phyloP scores from a whole-genome alignment of 2,888 invertebrate genomes.

The Cantharis rustica region DNA sequence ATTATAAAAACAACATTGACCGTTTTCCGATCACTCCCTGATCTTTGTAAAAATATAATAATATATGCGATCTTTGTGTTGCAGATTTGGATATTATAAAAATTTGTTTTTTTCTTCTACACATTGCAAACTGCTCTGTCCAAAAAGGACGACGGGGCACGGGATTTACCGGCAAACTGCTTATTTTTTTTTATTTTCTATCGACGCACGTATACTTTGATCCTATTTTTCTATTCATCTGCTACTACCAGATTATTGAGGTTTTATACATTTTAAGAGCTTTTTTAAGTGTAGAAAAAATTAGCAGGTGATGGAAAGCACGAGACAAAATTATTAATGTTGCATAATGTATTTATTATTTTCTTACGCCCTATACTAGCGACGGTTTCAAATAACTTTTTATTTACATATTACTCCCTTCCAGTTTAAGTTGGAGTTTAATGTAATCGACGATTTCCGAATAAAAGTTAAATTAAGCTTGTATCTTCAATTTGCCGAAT shows the following conservation, averaged over 20 bases:
- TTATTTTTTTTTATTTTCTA: conserved; percentile 27
- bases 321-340: conserved; percentile 18
- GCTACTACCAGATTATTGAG: conserved; percentile 19
- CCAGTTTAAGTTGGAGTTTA: background rate
- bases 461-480: conserved; percentile 1
- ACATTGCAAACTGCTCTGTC: background rate
- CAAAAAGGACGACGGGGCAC: conserved; percentile 13
- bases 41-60: conserved; percentile 46
- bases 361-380: background rate
- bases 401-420: background rate
- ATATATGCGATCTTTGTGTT: conserved; percentile 47
- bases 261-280: conserved; percentile 25
- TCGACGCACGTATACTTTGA: conserved; percentile 20
- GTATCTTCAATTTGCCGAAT: background rate
- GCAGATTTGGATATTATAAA: conserved; percentile 28
- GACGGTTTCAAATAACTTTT: too few relatives aligned
- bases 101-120: conserved; percentile 15
- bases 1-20: conserved; percentile 41
- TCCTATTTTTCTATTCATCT: conserved; percentile 26
- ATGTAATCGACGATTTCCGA: background rate
- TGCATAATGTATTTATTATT: background rate
- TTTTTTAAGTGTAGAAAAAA: conserved; percentile 20
- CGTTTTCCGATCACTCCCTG: conserved; percentile 51
- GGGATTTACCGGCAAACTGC: conserved; percentile 32
- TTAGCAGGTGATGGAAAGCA: conserved; percentile 26